Base-by-base conservation (phyloP, 1,140 invertebrate genomes). In the Plectrocnemia conspersa region DNA sequence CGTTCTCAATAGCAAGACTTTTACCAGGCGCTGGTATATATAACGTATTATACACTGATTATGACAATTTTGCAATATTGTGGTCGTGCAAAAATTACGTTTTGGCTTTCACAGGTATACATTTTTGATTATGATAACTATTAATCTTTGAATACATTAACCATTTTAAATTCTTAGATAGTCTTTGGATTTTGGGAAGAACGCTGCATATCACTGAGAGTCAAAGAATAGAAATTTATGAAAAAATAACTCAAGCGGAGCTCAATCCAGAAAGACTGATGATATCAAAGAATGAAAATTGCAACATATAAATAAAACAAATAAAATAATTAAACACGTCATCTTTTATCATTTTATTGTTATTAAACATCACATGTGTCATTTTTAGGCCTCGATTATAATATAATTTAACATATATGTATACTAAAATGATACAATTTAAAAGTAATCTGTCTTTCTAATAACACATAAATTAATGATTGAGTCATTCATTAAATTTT, bases 21-120 rank as follows among this genome's bases (percentile, higher is more conserved):
- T 64, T 85, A 53, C 83, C 84, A 1, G 82, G 81, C 11, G 78
- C 80, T 2, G 84, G 84, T 0, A 76, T 75, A 33, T 87, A 86
- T 67, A 77, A 79, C 63, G 71, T 88, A 3, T 70, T 88, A 15
- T 79, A 81, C 53, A 86, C 85, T 1, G 85, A 88, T 66, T 88
- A 87, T 66, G 73, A 77, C 0, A 78, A 77, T 52, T 86, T 81
- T 65, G 82, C 84, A 6, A 71, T 88, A 32, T 60, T 88, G 13
- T 87, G 82, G 79, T 84, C 84, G 7, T 88, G 86, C 64, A 77
- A 77, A 15, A 80, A 79, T 71, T 71, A 80, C 27, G 77, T 75
- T 46, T 58, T 82, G 9, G 70, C 77, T 35, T 75, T 82, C 68
- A 71, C 76, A 64, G 80, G 79, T 81, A 61, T 65, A 45, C 57